Evolutionary conservation across 1,140 invertebrate species (phyloP), one percentile per base, ranked within the genome.

Genomic region (Sminthurinus signatus): DNA sequence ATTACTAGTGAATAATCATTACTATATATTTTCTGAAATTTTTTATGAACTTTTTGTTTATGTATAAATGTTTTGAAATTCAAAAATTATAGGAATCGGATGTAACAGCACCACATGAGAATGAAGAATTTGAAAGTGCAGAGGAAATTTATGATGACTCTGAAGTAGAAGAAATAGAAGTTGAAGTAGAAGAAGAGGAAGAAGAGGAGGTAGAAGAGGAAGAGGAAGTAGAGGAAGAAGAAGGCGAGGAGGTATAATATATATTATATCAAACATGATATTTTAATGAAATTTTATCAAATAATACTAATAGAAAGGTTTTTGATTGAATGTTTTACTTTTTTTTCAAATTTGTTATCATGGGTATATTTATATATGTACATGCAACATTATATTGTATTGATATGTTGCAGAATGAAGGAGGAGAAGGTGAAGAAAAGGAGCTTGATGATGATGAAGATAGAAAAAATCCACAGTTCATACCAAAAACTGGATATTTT

Each of bases 401-500:
- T 56, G 5, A 12, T 36, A 23, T 36, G 14, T 61, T 61, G 19
- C 19, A n/a, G 27, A 17, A 17, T 12, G 5, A 43, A 2, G 46
- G 60, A 62, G 39, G n/a, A 0, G 60, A 46, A 29, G 64, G 31
- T 25, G 70, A 70, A 36, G 75, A 79, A 5, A 86, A 86, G 67
- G 84, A 87, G 67, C 81, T 96, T 1, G 91, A 94, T 75, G 88
- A 92, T 77, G 94, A 96, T 77, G 92, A 97, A 75, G 94, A 97
- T 76, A 83, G 88, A 66, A 88, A 92, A 73, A 96, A 97, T 80
- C 94, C 94, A 4, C 93, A 96, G 71, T 97, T 96, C 76, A 96
- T 97, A 73, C 95, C 95, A 0, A 93, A 96, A 77, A 84, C 87
- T 67, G 95, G 95, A 19, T 91, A 90, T 2, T 97, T 97, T 77